Evolutionary conservation across 2,113 vertebrate species (phyloP).

Genomic region (Butorides virescens): DNA sequence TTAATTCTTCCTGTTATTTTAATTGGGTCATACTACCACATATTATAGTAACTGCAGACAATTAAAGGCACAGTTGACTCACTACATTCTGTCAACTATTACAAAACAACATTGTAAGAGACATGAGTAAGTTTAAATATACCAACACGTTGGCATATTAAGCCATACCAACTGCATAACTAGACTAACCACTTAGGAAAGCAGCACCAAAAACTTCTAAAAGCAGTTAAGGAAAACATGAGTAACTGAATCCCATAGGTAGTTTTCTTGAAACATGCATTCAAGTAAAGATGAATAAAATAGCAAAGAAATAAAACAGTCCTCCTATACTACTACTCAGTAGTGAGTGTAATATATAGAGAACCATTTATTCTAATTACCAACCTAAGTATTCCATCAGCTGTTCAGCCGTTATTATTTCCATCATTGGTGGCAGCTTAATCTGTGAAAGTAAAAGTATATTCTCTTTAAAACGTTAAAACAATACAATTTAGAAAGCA

Average conservation of each 20-base stretch:
- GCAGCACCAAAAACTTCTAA: not conserved
- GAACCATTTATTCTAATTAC: conserved; percentile 30
- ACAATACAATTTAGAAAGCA: not conserved
- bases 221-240: not conserved
- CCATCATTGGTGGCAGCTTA: conserved; percentile 98
- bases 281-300: not conserved
- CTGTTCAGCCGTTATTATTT: conserved; percentile 98
- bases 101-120: not conserved
- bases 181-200: not conserved
- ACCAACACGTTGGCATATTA: not conserved
- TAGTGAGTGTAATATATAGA: not conserved
- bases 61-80: not conserved
- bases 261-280: not conserved
- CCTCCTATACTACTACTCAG: not conserved
- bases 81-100: not conserved
- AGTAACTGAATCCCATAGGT: not conserved
- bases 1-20: not conserved
- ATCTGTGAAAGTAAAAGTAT: conserved; percentile 81
- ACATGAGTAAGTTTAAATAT: not conserved
- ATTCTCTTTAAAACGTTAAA: not conserved
- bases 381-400: conserved; percentile 99
- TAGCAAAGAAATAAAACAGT: not conserved
- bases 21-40: not conserved
- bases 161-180: not conserved
- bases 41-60: not conserved